Base-by-base conservation (phyloP, 2,888 invertebrate species). In the Dasysyrphus albostriatus region DNA sequence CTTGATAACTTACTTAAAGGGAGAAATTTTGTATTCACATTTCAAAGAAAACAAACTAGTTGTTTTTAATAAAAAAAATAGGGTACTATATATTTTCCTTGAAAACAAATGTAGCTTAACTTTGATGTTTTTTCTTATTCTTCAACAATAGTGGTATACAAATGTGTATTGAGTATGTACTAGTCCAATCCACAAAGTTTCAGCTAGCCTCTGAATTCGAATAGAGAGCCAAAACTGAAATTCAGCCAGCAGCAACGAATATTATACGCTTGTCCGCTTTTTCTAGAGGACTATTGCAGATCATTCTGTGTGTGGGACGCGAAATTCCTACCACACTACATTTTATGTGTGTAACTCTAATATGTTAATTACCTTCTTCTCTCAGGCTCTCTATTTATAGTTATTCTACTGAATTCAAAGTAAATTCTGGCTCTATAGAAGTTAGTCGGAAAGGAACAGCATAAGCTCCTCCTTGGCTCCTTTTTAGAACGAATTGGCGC, bases 361-460 rank as follows among this genome's bases (percentile, higher is more conserved):
- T 89, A 89, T 89, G 89, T 89, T 89, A 88, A 88, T 88, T 88
- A 88, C 88, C 81, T 84, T 75, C 74, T 70, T 63, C 77, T 85
- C 77, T 76, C 29, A 49, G 56, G 70, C 67, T 79, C 74, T 75
- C 82, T 78, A 87, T 82, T 82, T 78, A 70, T 87, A 87, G 77
- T 61, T 9, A 34, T 51, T 14, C 67, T 19, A 44, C 29, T 39
- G 39, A 34, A 42, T 10, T 34, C n/a, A 12, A 44, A 19, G 37
- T 16, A 9, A 49, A 19, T 19, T 19, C 49, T 49, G 44, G 44
- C n/a, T 44, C 5, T 44, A 14, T 10, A n/a, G 5, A 47, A 7
- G 0, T 3, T 9, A 8, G 49, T 47, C 1, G 47, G 47, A 19
- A 4, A 16, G 16, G 44, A 47, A n/a, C 3, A n/a, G 0, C 0